phyloP scores from a whole-genome alignment of 30 jellyfish, hydroid and myxozoan species.

The Aurelia coerulea region DNA sequence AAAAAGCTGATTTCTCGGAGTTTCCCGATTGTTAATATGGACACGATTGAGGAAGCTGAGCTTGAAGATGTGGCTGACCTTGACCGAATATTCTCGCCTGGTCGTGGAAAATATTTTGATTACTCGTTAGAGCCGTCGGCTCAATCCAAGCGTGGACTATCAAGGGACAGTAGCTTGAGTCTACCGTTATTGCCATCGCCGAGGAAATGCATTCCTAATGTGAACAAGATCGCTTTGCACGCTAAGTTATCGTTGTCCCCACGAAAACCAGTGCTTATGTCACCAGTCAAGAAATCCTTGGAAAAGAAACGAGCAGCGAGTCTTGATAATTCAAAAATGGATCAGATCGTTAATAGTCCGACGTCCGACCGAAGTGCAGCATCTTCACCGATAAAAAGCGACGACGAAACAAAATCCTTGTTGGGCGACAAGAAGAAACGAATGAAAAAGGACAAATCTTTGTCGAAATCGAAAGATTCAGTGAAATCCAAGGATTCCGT shows the following conservation, averaged over 20 bases:
- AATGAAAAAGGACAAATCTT: conserved; percentile 10
- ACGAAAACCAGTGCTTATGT: conserved; percentile 36
- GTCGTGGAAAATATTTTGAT: conserved; percentile 34
- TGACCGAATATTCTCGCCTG: conserved; percentile 42
- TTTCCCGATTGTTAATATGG: conserved; percentile 64
- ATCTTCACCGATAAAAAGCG: conserved; percentile 66
- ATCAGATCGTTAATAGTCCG: background rate
- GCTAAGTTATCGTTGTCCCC: conserved; percentile 72
- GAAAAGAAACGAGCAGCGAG: conserved; percentile 73
- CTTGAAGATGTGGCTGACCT: conserved; percentile 52
- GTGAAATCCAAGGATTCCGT: conserved; percentile 25
- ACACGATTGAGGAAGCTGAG: conserved; percentile 65
- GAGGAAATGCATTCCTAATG: background rate
- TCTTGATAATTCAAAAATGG: conserved; percentile 35
- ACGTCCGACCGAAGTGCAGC: conserved; percentile 29
- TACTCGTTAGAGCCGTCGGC: conserved; percentile 38
- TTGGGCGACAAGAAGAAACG: background rate
- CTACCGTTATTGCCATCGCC: conserved; percentile 62
- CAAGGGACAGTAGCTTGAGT: conserved; percentile 58
- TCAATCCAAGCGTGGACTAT: conserved; percentile 5
- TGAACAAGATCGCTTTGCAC: conserved; percentile 47
- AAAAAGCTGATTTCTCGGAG: conserved; percentile 66
- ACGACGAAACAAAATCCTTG: conserved; percentile 37
- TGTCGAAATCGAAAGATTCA: conserved; percentile 47
- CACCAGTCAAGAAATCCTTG: conserved; percentile 61